phyloP scores from a whole-genome alignment of 2,797 vertebrate genomes.

The Anolis apletophallus region DNA sequence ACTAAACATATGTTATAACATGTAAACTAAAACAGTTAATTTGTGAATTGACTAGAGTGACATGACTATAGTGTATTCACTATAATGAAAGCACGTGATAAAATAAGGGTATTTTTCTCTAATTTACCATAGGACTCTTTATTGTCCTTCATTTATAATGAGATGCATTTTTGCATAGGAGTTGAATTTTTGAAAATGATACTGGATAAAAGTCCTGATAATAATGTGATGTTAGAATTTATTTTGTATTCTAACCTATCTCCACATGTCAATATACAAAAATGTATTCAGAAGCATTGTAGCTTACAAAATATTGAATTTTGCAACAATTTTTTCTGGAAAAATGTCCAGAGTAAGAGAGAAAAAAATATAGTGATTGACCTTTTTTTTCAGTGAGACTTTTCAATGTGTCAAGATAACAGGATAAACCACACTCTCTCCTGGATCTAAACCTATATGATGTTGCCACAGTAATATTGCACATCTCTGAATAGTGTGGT shows the following conservation, averaged over 20 bases:
- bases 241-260: neutral
- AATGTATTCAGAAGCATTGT: neutral
- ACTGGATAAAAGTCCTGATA: neutral
- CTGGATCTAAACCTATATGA: no score
- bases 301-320: neutral
- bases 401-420: no score
- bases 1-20: neutral
- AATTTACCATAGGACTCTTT: neutral
- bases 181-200: neutral
- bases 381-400: no score
- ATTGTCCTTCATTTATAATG: neutral
- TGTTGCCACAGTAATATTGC: no score
- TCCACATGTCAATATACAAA: neutral
- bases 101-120: neutral
- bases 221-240: neutral
- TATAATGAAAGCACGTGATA: neutral
- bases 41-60: no score
- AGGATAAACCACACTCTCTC: no score
- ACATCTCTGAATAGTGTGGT: no score
- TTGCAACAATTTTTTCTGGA: no score
- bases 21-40: conserved; percentile 34
- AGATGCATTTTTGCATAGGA: neutral
- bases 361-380: no score
- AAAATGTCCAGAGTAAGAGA: no score
- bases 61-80: neutral